Evolutionary conservation across 2,888 invertebrate species (phyloP).

Genomic region (Fragum sueziense): DNA sequence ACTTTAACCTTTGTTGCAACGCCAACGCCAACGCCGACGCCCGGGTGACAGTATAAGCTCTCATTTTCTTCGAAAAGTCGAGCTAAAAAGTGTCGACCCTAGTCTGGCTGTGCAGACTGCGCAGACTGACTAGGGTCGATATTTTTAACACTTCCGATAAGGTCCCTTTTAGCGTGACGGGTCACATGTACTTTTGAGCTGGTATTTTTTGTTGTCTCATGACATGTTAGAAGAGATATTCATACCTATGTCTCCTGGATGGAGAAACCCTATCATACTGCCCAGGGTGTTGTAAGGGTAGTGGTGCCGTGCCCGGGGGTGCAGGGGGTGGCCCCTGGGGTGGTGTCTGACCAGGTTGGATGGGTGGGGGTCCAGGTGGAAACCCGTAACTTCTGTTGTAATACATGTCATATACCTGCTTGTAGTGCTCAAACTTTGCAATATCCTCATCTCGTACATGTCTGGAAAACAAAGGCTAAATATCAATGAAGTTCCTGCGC

Average conservation of each 20-base stretch:
- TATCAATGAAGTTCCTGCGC: neutral
- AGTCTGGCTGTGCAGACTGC: no score
- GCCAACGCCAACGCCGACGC: no score
- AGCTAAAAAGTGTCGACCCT: no score
- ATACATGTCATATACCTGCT: constrained; percentile 54
- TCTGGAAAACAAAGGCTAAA: neutral
- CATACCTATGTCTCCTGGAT: constrained; percentile 42
- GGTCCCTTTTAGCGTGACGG: no score
- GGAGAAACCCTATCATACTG: constrained; percentile 28
- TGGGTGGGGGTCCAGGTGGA: constrained; percentile 42
- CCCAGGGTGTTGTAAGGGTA: constrained; percentile 4
- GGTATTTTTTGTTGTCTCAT: no score
- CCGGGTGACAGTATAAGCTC: no score
- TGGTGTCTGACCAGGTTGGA: constrained; percentile 47
- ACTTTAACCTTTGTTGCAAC: no score
- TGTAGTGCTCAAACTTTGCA: constrained; percentile 58
- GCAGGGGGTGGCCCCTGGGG: constrained; percentile 52
- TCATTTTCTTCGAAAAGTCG: no score
- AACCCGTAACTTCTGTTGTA: constrained; percentile 58
- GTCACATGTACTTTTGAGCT: no score
- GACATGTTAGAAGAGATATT: no score
- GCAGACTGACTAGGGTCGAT: no score
- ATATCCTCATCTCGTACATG: constrained; percentile 44
- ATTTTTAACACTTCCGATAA: no score
- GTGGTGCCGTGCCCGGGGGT: constrained; percentile 46